Evolutionary conservation across 2,113 vertebrate species (phyloP).

Genomic region (Misgurnus mizolepis): DNA sequence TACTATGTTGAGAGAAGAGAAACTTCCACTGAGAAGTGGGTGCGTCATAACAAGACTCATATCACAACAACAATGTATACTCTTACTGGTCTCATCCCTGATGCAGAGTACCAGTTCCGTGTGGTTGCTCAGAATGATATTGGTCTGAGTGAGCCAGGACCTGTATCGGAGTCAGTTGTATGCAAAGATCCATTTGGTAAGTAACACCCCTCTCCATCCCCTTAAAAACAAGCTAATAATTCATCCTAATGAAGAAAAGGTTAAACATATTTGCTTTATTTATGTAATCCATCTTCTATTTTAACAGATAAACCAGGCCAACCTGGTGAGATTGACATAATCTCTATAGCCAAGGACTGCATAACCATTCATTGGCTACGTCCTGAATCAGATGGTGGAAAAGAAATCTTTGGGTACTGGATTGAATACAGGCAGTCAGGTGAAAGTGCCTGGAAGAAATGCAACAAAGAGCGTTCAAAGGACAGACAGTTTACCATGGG

Average conservation of each 20-base stretch:
- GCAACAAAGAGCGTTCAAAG: conserved; percentile 91
- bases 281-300: conserved; percentile 28
- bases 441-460: conserved; percentile 97
- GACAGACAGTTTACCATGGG: conserved; percentile 95
- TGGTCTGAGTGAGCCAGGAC: conserved; percentile 90
- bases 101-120: conserved; percentile 96
- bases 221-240: not conserved
- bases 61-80: conserved; percentile 99
- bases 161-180: conserved; percentile 85
- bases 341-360: conserved; percentile 90
- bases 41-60: conserved; percentile 94
- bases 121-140: conserved; percentile 95
- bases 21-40: conserved; percentile 95
- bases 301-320: conserved; percentile 94
- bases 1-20: conserved; percentile 97
- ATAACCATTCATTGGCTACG: conserved; percentile 95
- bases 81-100: conserved; percentile 90
- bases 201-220: conserved; percentile 50
- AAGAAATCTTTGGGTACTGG: conserved; percentile 98
- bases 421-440: conserved; percentile 93
- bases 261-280: not conserved
- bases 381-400: conserved; percentile 93
- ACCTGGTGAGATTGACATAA: conserved; percentile 96
- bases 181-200: conserved; percentile 99
- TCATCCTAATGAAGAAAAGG: not conserved